phyloP scores from a whole-genome alignment of 2,888 invertebrate genomes.

The Nomada fucata region DNA sequence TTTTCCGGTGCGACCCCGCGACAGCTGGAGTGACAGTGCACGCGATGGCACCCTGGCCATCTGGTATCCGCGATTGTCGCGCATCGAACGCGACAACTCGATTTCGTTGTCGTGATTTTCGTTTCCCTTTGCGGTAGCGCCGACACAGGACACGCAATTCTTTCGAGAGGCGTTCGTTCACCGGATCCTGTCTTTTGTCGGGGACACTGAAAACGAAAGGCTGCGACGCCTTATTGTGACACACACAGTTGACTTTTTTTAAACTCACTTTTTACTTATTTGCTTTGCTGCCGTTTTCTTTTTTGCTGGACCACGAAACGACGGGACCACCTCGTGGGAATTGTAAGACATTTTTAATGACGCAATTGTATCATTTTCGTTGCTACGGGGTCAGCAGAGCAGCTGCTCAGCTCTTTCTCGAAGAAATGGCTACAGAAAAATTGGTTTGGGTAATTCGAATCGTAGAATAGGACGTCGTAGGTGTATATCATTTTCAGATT shows the following conservation, averaged over 20 bases:
- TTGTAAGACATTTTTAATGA: no score
- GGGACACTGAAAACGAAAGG: not conserved
- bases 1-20: constrained; percentile 70
- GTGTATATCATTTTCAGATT: no score
- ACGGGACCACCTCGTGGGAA: constrained; percentile 1
- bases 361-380: no score
- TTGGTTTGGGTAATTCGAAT: no score
- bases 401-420: no score
- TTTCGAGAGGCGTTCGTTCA: constrained; percentile 42
- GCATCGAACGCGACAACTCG: constrained; percentile 76
- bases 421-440: no score
- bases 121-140: constrained; percentile 15
- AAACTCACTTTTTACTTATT: not conserved
- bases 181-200: constrained; percentile 36
- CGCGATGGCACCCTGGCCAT: constrained; percentile 71
- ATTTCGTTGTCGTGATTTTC: constrained; percentile 32
- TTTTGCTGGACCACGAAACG: no score
- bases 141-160: constrained; percentile 60
- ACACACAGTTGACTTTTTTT: not conserved
- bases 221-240: constrained; percentile 5
- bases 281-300: not conserved
- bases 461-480: no score
- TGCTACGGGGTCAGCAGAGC: no score
- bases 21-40: constrained; percentile 73
- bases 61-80: constrained; percentile 72